Evolutionary conservation across 2,888 invertebrate genomes (phyloP), one percentile per base, ranked within the genome.

Genomic region (Parnassius glacialis): DNA sequence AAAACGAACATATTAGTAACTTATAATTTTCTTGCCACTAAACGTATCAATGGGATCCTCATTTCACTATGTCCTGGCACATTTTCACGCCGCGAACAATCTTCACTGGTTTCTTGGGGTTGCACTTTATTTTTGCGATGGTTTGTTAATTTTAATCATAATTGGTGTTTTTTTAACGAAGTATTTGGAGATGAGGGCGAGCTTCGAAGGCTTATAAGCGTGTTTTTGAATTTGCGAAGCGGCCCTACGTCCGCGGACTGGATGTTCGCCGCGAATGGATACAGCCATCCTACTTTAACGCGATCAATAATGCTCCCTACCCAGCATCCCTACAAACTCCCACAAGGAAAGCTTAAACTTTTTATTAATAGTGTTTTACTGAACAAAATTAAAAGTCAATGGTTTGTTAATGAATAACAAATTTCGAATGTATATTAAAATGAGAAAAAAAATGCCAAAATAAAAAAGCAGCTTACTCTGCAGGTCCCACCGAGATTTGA

Each of bases 271-370:
- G 88, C 90, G 89, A 90, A 83, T 88, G 87, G 79, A 81, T 83
- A 84, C 85, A 84, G 84, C 90, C 86, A 88, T 89, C 88, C 91
- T 87, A 85, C 85, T 90, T 87, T 85, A 85, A 80, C 87, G 76
- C 89, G 92, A 92, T 92, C 92, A 92, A 92, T 92, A 92, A 90
- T 89, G 92, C 91, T 92, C 90, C 90, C 88, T 86, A 81, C 86
- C 88, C 92, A 92, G 91, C 92, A 88, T 92, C 92, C 89, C 89
- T 87, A 83, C 82, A 76, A 70, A 79, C 85, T 81, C 79, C 78
- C 81, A 85, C 82, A 81, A 80, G 80, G 75, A 74, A 52, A 13
- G 76, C 45, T 62, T 64, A 56, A 61, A 58, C 61, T 55, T 64
- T 52, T 12, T 25, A 5, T 51, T 20, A 41, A 9, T 10, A 42